Base-by-base conservation (phyloP, 2,888 invertebrate genomes). In the Oxytorus armatus region DNA sequence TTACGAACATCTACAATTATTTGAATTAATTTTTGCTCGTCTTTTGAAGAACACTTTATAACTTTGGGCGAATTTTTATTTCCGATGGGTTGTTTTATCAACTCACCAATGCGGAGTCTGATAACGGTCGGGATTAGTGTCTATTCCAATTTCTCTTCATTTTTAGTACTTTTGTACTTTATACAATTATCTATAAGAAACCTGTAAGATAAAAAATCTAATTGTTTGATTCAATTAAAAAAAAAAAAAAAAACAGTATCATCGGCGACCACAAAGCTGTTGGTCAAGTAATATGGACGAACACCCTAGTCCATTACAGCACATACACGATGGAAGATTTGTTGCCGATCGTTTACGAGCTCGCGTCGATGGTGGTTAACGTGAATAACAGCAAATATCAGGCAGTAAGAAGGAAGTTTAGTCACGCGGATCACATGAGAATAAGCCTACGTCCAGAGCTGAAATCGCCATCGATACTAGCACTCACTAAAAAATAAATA, bases 271-370 rank as follows among this genome's bases (percentile, higher is more conserved):
- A 90, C n/a, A 89, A 89, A 49, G 87, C 93, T 84, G 89, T 92
- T 63, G 80, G 90, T 88, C 80, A 92, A 92, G 83, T 73, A 7
- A 88, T 95, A 44, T 97, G 97, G 98, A 96, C 95, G 0, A 93
- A 94, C 11, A 96, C 96, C 0, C 91, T 98, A 76, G 92, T 92
- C 5, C 95, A 95, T 91, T 97, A 98, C 91, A 96, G 97, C 7
- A 94, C 94, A 0, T 98, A 98, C 88, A 92, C 93, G 0, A 93
- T 96, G 16, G 92, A 94, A 0, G 94, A 96, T 68, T 93, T 98
- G 55, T 92, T 94, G 51, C 95, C 96, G 0, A 93, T 96, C 21
- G 94, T 96, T 16, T 92, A 93, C 55, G 94, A 95, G 83, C 93
- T 98, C 79, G 97, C 97, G 0, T 92, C 92, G 70, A 92, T 96